Base-by-base conservation (phyloP, 2,888 invertebrate species). In the Ceraclea dissimilis region DNA sequence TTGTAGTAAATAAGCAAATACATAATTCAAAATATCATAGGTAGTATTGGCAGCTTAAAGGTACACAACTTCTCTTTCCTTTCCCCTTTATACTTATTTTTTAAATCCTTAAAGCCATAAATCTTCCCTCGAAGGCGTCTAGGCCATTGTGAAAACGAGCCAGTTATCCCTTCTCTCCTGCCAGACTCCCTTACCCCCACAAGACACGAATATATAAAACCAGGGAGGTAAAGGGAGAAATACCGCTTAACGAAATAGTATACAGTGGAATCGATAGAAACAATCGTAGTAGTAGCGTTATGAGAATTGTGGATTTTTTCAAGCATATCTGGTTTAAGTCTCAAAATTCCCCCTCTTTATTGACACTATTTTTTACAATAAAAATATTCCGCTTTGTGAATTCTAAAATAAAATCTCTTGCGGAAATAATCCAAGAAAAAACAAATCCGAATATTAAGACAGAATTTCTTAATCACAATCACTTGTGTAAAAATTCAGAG, bases 21-120 rank as follows among this genome's bases (percentile, higher is more conserved):
- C 26, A 26, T 26, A 26, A 26, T 10, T 26, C 26, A 26, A 26
- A 26, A 26, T 26, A 26, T 10, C n/a, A n/a, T n/a, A 31, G 31
- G 6, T 6, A 31, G 31, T 39, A 39, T 39, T 39, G 39, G 39
- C 39, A 39, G 13, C 16, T 39, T 13, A 16, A 39, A 39, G 39
- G 16, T 13, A 39, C 16, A 16, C 13, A 39, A 39, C 16, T n/a
- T n/a, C n/a, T 8, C 39, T 13, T 16, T 4, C 13, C 39, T 13
- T 16, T 39, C 39, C 16, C 39, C n/a, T n/a, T 5, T n/a, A 13
- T 39, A 39, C n/a, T 13, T 39, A 8, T 53, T 53, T 56, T 56
- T 59, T 33, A 60, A 60, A 57, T 54, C 60, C 57, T 55, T 47
- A 49, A 51, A 57, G 56, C 51, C 49, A 58, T 60, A 60, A 57